Conservation (phyloP, 2,113 vertebrate species). For the Odocoileus virginianus region DNA sequence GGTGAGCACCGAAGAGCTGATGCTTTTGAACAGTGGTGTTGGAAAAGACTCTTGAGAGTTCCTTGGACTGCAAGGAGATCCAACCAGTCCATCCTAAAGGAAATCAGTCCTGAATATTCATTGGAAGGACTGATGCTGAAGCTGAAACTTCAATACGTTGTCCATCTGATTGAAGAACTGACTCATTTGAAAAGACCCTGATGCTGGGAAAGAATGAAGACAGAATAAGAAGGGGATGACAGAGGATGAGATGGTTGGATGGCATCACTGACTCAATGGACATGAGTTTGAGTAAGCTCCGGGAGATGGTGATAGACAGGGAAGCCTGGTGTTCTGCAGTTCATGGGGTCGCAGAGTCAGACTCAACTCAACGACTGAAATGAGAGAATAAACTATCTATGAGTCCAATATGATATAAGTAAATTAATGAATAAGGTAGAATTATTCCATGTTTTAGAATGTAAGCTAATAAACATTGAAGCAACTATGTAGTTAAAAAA, state of each 20-base stretch:
- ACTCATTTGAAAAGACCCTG: neutral
- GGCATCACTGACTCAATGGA: fast-evolving
- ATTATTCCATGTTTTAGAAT: neutral
- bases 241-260: neutral
- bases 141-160: neutral
- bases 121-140: too few relatives aligned
- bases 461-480: neutral
- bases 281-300: neutral
- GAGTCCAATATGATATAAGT: neutral
- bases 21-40: too few relatives aligned
- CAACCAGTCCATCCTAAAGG: too few relatives aligned
- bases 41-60: too few relatives aligned
- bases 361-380: fast-evolving
- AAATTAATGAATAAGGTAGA: neutral
- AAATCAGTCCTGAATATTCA: too few relatives aligned
- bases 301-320: neutral
- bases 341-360: neutral
- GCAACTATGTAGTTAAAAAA: neutral
- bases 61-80: too few relatives aligned
- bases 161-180: neutral
- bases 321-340: neutral
- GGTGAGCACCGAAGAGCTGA: fast-evolving
- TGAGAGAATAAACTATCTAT: neutral
- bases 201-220: neutral
- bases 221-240: neutral